phyloP scores from a whole-genome alignment of 1,140 invertebrate species.

The Phocides pigmalion region DNA sequence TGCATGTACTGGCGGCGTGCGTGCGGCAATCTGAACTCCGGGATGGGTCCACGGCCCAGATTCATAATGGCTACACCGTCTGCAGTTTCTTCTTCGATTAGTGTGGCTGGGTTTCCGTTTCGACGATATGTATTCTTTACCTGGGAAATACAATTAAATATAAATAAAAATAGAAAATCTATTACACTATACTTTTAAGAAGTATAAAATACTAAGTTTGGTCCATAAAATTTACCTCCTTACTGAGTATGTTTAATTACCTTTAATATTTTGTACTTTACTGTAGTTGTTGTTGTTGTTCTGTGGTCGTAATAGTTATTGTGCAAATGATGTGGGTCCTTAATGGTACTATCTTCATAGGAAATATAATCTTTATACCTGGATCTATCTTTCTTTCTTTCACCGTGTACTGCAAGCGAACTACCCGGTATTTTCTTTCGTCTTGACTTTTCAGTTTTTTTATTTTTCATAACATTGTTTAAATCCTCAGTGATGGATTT shows the following conservation, averaged over 20 bases:
- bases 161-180: too few relatives aligned
- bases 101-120: slow-evolving; percentile 27
- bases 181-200: too few relatives aligned
- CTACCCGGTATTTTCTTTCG: too few relatives aligned
- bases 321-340: background rate
- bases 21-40: slow-evolving; percentile 48
- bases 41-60: slow-evolving; percentile 50
- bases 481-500: background rate
- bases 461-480: background rate
- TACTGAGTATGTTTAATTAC: slow-evolving; percentile 13
- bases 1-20: slow-evolving; percentile 55
- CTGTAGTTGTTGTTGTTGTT: background rate
- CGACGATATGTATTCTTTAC: slow-evolving; percentile 42
- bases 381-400: background rate
- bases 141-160: slow-evolving; percentile 33
- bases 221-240: too few relatives aligned
- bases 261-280: slow-evolving; percentile 42
- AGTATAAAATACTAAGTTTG: too few relatives aligned
- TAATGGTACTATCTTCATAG: background rate
- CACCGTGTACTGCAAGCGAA: too few relatives aligned
- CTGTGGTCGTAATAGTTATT: too few relatives aligned
- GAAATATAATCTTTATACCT: slow-evolving; percentile 1
- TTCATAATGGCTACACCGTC: slow-evolving; percentile 48
- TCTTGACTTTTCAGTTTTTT: too few relatives aligned
- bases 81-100: slow-evolving; percentile 51